Percentiles rank a stretch among this genome's conserved stretches.
Conservation (phyloP, 2,113 vertebrate species). For the Meriones unguiculatus region DNA sequence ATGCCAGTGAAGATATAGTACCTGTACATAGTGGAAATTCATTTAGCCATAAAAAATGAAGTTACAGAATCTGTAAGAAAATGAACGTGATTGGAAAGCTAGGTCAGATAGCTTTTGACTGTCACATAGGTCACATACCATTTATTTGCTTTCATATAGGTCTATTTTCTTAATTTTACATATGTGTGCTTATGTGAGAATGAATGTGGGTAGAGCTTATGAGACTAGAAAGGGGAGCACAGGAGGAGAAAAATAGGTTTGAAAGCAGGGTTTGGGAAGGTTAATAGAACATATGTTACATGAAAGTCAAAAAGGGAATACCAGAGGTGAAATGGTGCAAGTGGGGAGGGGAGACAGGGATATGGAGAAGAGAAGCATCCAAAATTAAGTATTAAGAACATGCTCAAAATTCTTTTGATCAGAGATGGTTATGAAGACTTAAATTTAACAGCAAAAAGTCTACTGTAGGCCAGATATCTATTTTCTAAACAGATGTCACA, state of each 20-base stretch:
- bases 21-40: neutral
- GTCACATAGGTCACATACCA: too few species aligned
- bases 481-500: neutral
- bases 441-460: neutral
- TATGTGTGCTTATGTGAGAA: neutral
- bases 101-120: too few species aligned
- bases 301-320: neutral
- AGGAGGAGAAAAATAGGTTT: neutral
- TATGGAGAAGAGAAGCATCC: neutral
- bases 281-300: neutral
- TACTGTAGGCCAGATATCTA: too few species aligned
- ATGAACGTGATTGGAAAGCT: neutral
- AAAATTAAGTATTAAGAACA: neutral
- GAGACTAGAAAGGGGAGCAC: neutral
- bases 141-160: neutral
- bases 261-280: neutral
- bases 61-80: neutral
- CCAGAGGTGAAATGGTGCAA: too few species aligned
- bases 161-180: neutral
- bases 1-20: neutral
- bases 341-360: neutral
- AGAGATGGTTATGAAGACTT: neutral
- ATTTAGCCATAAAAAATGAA: neutral
- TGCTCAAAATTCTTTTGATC: neutral
- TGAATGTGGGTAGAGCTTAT: too few species aligned